Conservation (phyloP, 2,797 vertebrate genomes). For the Sebastes trivittatus region DNA sequence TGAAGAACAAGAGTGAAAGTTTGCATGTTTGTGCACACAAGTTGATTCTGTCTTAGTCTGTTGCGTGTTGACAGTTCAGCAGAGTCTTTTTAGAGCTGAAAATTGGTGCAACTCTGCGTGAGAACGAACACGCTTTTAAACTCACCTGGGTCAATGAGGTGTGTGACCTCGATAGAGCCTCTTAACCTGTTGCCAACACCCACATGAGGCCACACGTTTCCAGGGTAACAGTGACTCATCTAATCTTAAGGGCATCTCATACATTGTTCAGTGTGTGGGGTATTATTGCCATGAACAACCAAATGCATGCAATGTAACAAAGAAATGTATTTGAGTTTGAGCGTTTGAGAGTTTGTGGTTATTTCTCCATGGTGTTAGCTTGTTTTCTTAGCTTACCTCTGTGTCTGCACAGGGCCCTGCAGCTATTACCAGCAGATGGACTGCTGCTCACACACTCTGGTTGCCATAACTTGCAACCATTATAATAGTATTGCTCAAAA, state of each 20-base stretch:
- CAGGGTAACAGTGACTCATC: constrained; percentile 7
- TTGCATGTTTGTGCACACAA: background rate
- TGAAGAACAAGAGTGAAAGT: background rate
- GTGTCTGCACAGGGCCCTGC: background rate
- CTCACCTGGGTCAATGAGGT: constrained; percentile 15
- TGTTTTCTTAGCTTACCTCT: background rate
- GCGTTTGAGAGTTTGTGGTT: background rate
- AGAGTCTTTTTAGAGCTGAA: background rate
- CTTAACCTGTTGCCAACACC: constrained; percentile 10
- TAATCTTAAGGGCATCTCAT: background rate
- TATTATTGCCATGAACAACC: background rate
- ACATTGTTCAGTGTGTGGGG: background rate
- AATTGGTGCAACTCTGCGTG: background rate
- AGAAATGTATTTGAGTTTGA: background rate
- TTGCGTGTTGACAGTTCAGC: background rate
- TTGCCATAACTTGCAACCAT: background rate
- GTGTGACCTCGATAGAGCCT: constrained; percentile 8
- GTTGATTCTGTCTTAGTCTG: background rate
- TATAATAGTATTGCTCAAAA: background rate
- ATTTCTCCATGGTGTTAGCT: background rate
- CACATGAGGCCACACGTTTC: constrained; percentile 11
- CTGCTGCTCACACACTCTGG: background rate
- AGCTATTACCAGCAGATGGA: background rate
- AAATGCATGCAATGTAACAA: background rate
- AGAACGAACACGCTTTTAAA: background rate